Base-by-base conservation (phyloP, 1,140 invertebrate genomes). In the Cherax quadricarinatus region DNA sequence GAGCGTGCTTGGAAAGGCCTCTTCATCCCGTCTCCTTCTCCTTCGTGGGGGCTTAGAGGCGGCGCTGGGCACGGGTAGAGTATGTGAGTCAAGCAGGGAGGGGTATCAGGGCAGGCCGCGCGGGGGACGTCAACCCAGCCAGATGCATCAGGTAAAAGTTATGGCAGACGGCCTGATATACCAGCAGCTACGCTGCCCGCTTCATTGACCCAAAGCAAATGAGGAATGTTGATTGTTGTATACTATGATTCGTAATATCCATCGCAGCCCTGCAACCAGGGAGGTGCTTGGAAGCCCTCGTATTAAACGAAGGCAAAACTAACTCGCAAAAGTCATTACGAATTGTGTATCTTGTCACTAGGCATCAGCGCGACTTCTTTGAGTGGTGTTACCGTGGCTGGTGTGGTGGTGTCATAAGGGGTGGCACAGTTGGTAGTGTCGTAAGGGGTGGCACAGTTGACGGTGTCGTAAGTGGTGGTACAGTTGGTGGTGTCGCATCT, bases 101-200 rank as follows among this genome's bases (percentile, higher is more conserved):
- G 9, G 16, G 57, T 16, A 60, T 12, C 57, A 60, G 57, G 57
- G 48, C 18, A 83, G 48, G 48, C 81, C 49, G 21, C 49, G 18
- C 51, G 21, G 10, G 41, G 51, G n/a, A 53, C n/a, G 82, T 84
- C 82, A 51, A 9, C 49, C 49, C 24, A 24, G 81, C 81, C 81
- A 84, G 53, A 84, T 84, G 53, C 21, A 84, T 84, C 82, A 62
- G 82, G 82, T 84, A 62, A 62, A 84, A 84, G 82, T 30, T 60
- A 62, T 60, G 82, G 57, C 82, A 62, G 82, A 53, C 51, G 51
- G 53, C 57, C 51, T 62, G 53, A 24, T 62, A 57, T 62, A 9
- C 82, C n/a, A 30, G 53, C 82, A n/a, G 7, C 53, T 16, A 3
- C 81, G 30, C 18, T 60, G 9, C 57, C 62, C 53, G 53, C 53